Conservation (phyloP, 2,113 vertebrate genomes). For the Setophaga coronata region DNA sequence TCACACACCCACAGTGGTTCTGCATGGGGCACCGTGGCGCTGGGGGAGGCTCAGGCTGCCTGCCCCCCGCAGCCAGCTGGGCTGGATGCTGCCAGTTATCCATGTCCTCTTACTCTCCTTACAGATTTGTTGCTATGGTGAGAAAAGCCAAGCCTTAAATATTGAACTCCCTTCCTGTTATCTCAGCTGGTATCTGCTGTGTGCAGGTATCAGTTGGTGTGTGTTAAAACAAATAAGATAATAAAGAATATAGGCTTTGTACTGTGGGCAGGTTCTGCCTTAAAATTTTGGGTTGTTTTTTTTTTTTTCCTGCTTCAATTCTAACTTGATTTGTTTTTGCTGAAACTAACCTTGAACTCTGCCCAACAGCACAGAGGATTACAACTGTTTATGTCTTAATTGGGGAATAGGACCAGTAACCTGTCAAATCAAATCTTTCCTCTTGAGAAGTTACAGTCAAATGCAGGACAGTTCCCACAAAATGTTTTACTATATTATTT, state of each 20-base stretch:
- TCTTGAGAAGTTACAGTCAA: not conserved
- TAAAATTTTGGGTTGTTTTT: not conserved
- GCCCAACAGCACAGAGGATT: not conserved
- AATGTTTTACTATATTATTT: not conserved
- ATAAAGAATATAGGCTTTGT: not conserved
- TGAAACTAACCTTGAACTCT: not conserved
- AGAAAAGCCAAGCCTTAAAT: not conserved
- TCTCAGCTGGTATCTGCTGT: not conserved
- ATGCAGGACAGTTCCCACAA: not conserved
- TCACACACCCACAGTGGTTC: not conserved
- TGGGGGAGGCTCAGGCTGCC: not conserved
- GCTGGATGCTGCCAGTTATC: not conserved
- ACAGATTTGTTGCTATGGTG: not conserved
- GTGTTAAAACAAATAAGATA: not conserved
- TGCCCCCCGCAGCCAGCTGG: not conserved
- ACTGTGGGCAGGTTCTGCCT: not conserved
- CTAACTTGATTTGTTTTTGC: not conserved
- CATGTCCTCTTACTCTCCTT: not conserved
- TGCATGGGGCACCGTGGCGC: rapidly evolving
- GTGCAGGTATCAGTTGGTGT: not conserved
- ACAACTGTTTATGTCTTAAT: not conserved
- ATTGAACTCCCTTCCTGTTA: not conserved
- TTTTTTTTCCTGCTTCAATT: not conserved
- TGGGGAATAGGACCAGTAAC: not conserved
- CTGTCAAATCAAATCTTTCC: not conserved